Conservation (phyloP, 2,797 vertebrate species). For the Macrochelys suwanniensis region DNA sequence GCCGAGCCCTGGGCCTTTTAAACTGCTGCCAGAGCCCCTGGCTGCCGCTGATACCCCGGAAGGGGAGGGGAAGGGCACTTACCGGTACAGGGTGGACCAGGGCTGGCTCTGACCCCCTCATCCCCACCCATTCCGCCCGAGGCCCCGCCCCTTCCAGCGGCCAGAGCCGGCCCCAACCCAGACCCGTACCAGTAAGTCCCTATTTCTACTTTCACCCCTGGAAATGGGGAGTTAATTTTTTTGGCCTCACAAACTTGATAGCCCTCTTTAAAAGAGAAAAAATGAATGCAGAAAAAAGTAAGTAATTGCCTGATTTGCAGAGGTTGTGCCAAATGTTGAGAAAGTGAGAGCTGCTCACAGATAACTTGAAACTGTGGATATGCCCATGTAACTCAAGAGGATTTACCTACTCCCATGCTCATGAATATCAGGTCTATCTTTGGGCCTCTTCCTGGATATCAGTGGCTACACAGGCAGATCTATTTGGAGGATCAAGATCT, state of each 20-base stretch:
- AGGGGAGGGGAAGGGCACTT: too few relatives aligned
- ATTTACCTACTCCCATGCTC: neutral
- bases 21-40: too few relatives aligned
- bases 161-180: too few relatives aligned
- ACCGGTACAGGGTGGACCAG: too few relatives aligned
- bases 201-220: neutral
- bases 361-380: constrained; percentile 49
- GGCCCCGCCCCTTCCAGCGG: too few relatives aligned
- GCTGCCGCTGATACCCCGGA: too few relatives aligned
- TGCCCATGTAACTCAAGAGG: constrained; percentile 32
- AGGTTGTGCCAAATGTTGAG: constrained; percentile 31
- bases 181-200: too few relatives aligned
- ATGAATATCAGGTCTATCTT: constrained; percentile 43
- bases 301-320: constrained; percentile 69
- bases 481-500: neutral
- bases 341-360: constrained; percentile 39
- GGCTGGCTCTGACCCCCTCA: too few relatives aligned
- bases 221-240: constrained; percentile 73
- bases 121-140: too few relatives aligned
- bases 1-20: too few relatives aligned
- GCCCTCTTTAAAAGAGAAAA: constrained; percentile 73
- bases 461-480: constrained; percentile 2
- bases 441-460: neutral
- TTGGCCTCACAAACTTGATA: constrained; percentile 62
- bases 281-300: constrained; percentile 64